Percentiles rank a stretch among this genome's conserved stretches.
phyloP scores from a whole-genome alignment of 2,888 invertebrate species.

The Tipula helvola region DNA sequence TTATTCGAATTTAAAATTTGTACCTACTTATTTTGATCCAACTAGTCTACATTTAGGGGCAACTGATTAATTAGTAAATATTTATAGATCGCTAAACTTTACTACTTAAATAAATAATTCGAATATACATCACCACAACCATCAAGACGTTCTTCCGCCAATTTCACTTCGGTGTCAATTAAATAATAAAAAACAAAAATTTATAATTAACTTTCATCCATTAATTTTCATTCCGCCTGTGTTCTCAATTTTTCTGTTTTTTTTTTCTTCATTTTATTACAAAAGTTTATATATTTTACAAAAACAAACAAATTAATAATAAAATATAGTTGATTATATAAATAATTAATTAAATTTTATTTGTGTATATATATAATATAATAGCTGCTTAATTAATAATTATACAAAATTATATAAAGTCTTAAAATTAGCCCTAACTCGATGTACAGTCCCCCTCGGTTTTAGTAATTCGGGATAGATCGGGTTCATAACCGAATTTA shows the following conservation, averaged over 20 bases:
- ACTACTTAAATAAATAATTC: too few relatives aligned
- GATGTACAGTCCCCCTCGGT: background rate
- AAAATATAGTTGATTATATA: background rate
- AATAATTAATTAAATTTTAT: background rate
- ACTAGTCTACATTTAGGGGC: too few relatives aligned
- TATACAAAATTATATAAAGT: background rate
- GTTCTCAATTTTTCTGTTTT: background rate
- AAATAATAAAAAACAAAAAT: background rate
- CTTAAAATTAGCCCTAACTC: background rate
- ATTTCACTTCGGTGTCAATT: background rate
- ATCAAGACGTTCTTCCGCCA: background rate
- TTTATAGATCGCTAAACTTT: too few relatives aligned
- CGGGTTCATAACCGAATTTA: background rate
- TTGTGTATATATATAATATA: background rate
- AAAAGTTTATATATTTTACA: background rate
- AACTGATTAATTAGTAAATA: too few relatives aligned
- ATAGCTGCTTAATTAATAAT: background rate
- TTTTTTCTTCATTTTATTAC: background rate
- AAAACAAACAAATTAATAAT: background rate
- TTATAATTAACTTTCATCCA: background rate
- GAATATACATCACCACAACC: background rate
- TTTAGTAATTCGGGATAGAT: background rate
- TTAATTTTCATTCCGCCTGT: background rate
- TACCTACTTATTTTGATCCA: too few relatives aligned
- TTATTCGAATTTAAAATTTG: too few relatives aligned